These are phyloP conservation scores for Ibidorhyncha struthersii DNA, from an alignment of 2,113 vertebrate species.

Conservation along the genomic window DNA sequence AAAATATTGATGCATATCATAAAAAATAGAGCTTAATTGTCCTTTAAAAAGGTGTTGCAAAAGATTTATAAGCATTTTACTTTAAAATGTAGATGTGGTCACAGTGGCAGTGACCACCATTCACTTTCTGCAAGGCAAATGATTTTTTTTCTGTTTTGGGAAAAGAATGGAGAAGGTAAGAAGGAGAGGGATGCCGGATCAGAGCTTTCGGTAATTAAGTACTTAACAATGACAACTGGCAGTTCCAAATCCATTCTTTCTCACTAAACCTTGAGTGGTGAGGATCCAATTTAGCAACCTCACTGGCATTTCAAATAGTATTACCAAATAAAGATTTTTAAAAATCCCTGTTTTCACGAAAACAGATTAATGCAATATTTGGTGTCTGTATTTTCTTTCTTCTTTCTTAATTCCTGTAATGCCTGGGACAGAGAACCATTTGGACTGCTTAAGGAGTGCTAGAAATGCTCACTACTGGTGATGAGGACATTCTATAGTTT, in stretches of 20 bases:
- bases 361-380: not conserved
- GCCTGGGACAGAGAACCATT: not conserved
- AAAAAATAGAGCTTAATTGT: not conserved
- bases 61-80: not conserved
- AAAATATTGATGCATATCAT: not conserved
- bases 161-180: not conserved
- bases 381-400: not conserved
- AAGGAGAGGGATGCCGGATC: not conserved
- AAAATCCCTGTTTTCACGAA: not conserved
- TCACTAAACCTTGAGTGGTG: not conserved
- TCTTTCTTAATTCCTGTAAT: not conserved
- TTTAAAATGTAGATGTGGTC: not conserved
- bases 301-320: not conserved
- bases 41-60: not conserved
- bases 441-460: not conserved
- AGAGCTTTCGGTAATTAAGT: not conserved
- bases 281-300: not conserved
- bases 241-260: not conserved
- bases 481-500: not conserved
- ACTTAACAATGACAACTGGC: not conserved
- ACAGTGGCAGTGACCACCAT: not conserved
- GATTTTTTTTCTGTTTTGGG: rapidly evolving
- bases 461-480: not conserved
- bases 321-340: not conserved
- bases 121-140: not conserved